phyloP scores from a whole-genome alignment of 2,797 vertebrate genomes.

The Iguana delicatissima region DNA sequence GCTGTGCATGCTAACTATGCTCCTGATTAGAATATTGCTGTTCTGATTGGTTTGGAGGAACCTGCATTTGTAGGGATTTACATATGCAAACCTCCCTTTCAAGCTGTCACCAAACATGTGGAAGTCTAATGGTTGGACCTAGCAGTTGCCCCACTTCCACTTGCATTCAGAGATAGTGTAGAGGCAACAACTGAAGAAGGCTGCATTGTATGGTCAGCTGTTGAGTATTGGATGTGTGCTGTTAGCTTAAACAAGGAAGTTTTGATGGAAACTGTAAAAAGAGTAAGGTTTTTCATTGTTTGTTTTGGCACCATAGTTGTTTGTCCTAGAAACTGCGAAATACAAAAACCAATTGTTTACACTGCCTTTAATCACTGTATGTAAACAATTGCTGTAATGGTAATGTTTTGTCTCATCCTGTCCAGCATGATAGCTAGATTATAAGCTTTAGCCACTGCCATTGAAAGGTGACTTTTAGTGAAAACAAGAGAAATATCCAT shows the following conservation, averaged over 20 bases:
- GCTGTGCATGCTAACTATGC: too few species aligned
- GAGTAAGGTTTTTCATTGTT: neutral
- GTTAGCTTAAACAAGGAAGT: neutral
- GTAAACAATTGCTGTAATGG: neutral
- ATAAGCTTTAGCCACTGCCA: neutral
- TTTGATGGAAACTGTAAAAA: neutral
- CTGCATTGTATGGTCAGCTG: neutral
- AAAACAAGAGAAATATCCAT: neutral
- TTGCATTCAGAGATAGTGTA: neutral
- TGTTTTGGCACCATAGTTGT: neutral
- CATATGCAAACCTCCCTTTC: neutral
- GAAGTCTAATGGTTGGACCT: neutral
- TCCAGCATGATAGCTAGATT: neutral
- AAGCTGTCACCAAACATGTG: neutral
- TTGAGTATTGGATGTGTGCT: neutral
- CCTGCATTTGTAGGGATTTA: neutral
- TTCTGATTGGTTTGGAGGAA: too few species aligned
- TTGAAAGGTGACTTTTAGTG: neutral
- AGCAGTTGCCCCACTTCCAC: neutral
- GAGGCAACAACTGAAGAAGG: neutral
- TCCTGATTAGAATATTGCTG: too few species aligned
- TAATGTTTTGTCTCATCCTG: neutral
- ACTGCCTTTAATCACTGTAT: neutral
- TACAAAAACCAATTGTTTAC: conserved; percentile 11
- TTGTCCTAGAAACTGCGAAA: neutral